A percentile compares a stretch with the other conserved stretches of the same genome.
These are phyloP conservation scores for Alcedo quadribrachys DNA, from an alignment of 2,797 vertebrate species.

Conservation along the genomic window DNA sequence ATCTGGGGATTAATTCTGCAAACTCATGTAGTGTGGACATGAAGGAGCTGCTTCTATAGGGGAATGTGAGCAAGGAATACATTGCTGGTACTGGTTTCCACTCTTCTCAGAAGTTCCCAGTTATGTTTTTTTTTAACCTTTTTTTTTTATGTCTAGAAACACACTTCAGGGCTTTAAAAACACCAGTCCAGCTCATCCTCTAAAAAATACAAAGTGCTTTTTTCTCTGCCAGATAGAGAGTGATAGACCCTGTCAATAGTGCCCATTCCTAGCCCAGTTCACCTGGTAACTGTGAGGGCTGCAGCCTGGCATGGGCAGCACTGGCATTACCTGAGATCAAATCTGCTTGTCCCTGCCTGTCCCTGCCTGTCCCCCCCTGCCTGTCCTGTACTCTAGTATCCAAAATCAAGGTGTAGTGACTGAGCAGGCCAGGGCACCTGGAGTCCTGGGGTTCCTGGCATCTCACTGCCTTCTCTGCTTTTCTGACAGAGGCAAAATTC, in stretches of 20 bases:
- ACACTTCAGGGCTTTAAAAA: not conserved
- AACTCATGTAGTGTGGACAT: not conserved
- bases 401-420: not conserved
- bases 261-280: not conserved
- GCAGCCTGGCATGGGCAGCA: not conserved
- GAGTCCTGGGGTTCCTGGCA: not conserved
- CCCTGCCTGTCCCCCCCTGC: not conserved
- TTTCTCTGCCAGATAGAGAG: not conserved
- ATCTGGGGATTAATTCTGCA: not conserved
- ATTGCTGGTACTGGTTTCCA: not conserved
- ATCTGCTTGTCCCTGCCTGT: no score
- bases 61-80: not conserved
- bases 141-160: not conserved
- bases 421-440: not conserved
- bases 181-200: rapidly evolving
- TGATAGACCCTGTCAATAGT: rapidly evolving
- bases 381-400: not conserved
- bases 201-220: not conserved
- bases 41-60: not conserved
- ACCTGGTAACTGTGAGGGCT: not conserved
- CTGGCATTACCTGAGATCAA: not conserved
- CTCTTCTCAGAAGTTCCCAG: not conserved
- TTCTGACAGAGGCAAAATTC: not conserved
- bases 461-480: not conserved
- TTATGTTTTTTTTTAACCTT: not conserved